Evolutionary conservation across 2,888 invertebrate genomes (phyloP), one percentile per base, ranked within the genome.

Genomic region (Hybos culiciformis): DNA sequence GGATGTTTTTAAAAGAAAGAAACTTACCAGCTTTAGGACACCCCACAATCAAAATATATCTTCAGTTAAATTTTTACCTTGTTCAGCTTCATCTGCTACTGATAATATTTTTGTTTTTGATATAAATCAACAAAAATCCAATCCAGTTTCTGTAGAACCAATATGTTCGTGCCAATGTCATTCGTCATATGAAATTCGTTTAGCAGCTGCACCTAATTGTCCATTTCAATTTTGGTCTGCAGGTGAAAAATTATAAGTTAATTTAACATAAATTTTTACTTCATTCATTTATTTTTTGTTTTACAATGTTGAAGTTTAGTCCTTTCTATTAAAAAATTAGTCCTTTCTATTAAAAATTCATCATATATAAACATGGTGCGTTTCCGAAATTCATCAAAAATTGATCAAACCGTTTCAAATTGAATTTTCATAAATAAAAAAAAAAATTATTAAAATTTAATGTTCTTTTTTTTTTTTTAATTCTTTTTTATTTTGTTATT

Each of bases 21-120:
- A 77, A 51, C 66, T 88, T 8, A 73, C 81, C 46, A 77, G 75
- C 49, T 73, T 94, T 42, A 70, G 77, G 24, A 93, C 94, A 15
- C 86, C 85, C 45, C 97, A 98, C 67, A 78, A 79, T 54, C 94
- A 93, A 45, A 98, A 97, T 65, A 93, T 98, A 65, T 98, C 97
- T 70, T 91, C 94, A 42, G 93, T 96, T 2, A 96, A 96, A 46
- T 64, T 66, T 56, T 51, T 67, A 39, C 62, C 68, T 8, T 61
- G 59, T 26, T 61, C 59, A 46, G 79, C 76, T 17, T 79, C 80
- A 2, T 78, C 78, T 46, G 79, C 80, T 2, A 80, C 78, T 1
- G 80, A 80, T 56, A 74, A 74, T 49, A 70, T 74, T 17, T 67
- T 69, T 42, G 76, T 80, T 11, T 78, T 77, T 37, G 73, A 71